These are phyloP conservation scores for Zaprionus africanus DNA, from an alignment of 1,140 invertebrate species.

Conservation along the genomic window DNA sequence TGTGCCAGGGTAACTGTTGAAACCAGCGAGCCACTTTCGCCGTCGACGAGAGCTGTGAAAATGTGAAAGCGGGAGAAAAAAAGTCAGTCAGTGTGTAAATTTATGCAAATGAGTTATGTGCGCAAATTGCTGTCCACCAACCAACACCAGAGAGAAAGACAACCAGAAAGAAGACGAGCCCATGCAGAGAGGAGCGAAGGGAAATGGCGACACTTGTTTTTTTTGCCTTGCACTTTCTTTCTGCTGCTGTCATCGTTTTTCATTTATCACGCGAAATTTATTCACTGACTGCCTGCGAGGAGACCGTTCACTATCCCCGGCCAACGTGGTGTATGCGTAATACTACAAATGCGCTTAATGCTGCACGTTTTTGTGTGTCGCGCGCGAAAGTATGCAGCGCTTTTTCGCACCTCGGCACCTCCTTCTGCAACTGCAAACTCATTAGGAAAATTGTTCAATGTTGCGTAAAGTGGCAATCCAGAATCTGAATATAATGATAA, in stretches of 20 bases:
- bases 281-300: slow-evolving; percentile 51
- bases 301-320: slow-evolving; percentile 39
- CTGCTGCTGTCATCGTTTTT: slow-evolving; percentile 59
- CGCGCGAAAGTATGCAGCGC: slow-evolving; percentile 31
- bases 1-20: slow-evolving; percentile 87
- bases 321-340: slow-evolving; percentile 61
- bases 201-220: slow-evolving; percentile 72
- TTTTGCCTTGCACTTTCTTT: slow-evolving; percentile 34
- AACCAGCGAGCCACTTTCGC: slow-evolving; percentile 91
- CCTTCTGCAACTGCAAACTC: slow-evolving; percentile 50
- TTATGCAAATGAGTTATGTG: slow-evolving; percentile 83
- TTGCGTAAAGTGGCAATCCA: slow-evolving; percentile 55
- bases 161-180: background rate
- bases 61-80: slow-evolving; percentile 42
- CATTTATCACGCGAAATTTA: slow-evolving; percentile 75
- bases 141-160: slow-evolving; percentile 27
- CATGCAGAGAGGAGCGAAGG: background rate
- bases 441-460: slow-evolving; percentile 69
- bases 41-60: slow-evolving; percentile 87
- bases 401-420: slow-evolving; percentile 14
- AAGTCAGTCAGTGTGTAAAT: slow-evolving; percentile 78
- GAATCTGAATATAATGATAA: slow-evolving; percentile 25
- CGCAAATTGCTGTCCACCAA: slow-evolving; percentile 75
- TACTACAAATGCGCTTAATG: slow-evolving; percentile 63
- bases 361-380: slow-evolving; percentile 33